Evolutionary conservation across 2,797 vertebrate species (phyloP), one percentile per base, ranked within the genome.

Genomic region (Spondyliosoma cantharus): DNA sequence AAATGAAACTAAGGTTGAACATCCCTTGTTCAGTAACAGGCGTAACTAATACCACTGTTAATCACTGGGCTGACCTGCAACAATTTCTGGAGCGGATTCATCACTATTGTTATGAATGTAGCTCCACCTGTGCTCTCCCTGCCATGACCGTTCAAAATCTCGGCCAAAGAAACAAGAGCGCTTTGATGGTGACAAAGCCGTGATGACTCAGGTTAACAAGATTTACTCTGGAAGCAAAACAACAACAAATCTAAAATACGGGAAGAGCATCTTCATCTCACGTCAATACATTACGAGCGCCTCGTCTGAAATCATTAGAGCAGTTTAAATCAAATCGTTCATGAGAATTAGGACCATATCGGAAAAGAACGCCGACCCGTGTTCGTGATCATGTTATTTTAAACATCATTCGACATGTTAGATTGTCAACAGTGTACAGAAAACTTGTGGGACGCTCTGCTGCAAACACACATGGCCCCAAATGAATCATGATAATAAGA

Each of bases 181-280:
- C 42, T 16, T n/a, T 50, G 24, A 50, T n/a, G 48, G 25, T 32
- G 25, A 48, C 50, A 25, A 19, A 22, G 48, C 14, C 15, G 20
- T 32, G 8, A 24, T 56, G 52, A 69, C 53, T 66, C 6, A 20
- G 25, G 32, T 57, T 22, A 17, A 13, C 25, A n/a, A 61, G 24
- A 52, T 52, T 62, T 49, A 45, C 7, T 20, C 19, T 24, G 3
- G 49, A n/a, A 54, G 45, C 9, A 65, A 37, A 27, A 42, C 16
- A 50, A 50, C n/a, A 32, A 50, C n/a, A n/a, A 50, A 74, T 22
- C 17, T 45, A 62, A 74, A 71, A 56, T 59, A 76, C 20, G 13
- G 58, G 2, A 48, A 20, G 24, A n/a, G 20, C 12, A 22, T 70
- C 27, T 13, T 57, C 22, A 71, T 54, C 15, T 81, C 7, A 81